phyloP scores from a whole-genome alignment of 2,888 invertebrate species.

The Chrysomela aeneicollis region DNA sequence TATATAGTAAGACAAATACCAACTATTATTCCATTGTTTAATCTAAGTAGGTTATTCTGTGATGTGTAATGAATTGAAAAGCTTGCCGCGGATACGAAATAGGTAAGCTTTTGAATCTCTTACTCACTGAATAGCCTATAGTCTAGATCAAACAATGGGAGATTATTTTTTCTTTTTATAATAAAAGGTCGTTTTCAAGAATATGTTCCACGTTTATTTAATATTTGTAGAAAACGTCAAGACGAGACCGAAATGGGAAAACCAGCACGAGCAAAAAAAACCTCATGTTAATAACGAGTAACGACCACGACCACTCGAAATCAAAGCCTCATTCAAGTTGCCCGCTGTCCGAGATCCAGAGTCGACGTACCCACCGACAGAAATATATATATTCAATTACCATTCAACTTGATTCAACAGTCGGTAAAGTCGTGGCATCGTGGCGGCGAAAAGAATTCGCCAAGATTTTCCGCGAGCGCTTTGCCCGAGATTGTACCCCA shows the following conservation, averaged over 20 bases:
- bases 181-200: no score
- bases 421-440: slow-evolving; percentile 18
- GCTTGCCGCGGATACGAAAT: no score
- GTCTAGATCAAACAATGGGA: no score
- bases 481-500: slow-evolving; percentile 43
- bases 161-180: no score
- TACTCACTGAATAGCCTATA: no score
- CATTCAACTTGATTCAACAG: slow-evolving; percentile 25
- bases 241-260: neutral
- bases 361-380: slow-evolving; percentile 1
- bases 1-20: no score
- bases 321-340: neutral
- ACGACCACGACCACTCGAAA: neutral
- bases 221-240: neutral
- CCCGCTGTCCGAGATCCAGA: neutral
- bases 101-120: no score
- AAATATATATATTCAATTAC: slow-evolving; percentile 16
- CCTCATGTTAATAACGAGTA: neutral
- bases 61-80: no score
- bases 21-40: no score
- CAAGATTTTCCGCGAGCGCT: slow-evolving; percentile 30
- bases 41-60: no score
- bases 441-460: slow-evolving; percentile 27
- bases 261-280: neutral
- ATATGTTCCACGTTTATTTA: no score